Conservation (phyloP, 2,888 invertebrate genomes). For the Subacronicta megacephala region DNA sequence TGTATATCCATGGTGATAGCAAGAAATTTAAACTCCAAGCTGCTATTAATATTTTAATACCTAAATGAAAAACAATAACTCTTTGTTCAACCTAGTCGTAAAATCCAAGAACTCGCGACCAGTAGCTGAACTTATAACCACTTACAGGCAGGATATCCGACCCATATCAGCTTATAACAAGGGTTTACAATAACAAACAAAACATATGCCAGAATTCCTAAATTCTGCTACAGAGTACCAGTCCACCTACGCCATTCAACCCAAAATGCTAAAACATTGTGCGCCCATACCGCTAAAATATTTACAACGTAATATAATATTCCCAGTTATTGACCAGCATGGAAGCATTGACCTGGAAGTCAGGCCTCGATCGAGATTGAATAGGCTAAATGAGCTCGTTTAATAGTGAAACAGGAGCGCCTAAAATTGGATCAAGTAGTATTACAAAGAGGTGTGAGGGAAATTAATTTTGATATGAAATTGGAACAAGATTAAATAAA, state of each 20-base stretch:
- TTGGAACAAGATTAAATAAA: background rate
- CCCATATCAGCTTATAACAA: background rate
- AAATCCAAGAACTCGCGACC: no score
- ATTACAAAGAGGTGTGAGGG: background rate
- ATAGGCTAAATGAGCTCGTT: slow-evolving; percentile 28
- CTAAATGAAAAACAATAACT: no score
- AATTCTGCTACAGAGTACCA: background rate
- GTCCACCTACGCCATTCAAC: slow-evolving; percentile 1
- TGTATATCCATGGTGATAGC: no score
- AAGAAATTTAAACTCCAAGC: no score
- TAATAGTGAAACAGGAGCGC: slow-evolving; percentile 18
- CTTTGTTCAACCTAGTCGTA: no score
- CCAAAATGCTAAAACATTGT: slow-evolving; percentile 1
- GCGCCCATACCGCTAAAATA: slow-evolving; percentile 9
- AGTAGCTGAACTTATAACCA: no score
- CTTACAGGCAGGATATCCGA: no score
- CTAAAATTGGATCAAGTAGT: slow-evolving; percentile 9
- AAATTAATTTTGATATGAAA: background rate
- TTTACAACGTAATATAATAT: slow-evolving; percentile 25
- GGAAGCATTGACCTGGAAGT: slow-evolving; percentile 34
- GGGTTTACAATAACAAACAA: background rate
- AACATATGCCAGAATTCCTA: background rate
- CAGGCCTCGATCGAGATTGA: slow-evolving; percentile 22
- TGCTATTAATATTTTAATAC: no score
- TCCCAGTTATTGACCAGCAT: slow-evolving; percentile 24